Base-by-base conservation (phyloP, 2,888 invertebrate species). In the Malthinus seriepunctatus region DNA sequence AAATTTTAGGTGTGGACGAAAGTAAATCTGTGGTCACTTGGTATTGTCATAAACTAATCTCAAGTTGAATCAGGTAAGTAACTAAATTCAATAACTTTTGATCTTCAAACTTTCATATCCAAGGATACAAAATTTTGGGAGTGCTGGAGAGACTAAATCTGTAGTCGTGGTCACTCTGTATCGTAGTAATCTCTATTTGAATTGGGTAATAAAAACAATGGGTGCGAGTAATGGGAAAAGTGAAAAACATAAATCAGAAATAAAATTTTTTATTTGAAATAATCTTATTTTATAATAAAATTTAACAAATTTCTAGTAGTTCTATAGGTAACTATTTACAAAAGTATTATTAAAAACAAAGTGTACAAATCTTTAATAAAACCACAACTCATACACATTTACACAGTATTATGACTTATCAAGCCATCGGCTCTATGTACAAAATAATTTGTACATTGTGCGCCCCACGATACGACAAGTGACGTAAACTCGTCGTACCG, bases 291-390 rank as follows among this genome's bases (percentile, higher is more conserved):
- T 71, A 70, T 72, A 70, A 74, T 75, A 75, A 70, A 72, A 71
- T 74, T 73, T 71, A 74, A 75, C 75, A 75, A 75, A 74, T 67
- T 68, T 59, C 60, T 23, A 23, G 23, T 74, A 73, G 73, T 68
- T 73, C 66, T 70, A 72, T 71, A 75, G 74, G 75, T 76, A 76
- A 75, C 74, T 76, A 76, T 76, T 70, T 75, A 76, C 75, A 76
- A 72, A 70, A 70, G 68, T 54, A 53, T 57, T 52, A 69, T 70
- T 70, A 69, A 71, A 71, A 74, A 73, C 73, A 74, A 74, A 75
- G 73, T 74, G 68, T 73, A 73, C 73, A 74, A 54, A 42, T 42
- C 14, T 62, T 60, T 47, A 63, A 69, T 56, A 67, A 65, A 63
- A 66, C 60, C 67, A 64, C 66, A 66, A 62, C 51, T 54, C 58